Base-by-base conservation (phyloP, 1,140 invertebrate genomes). In the Zaprionus ornatus region DNA sequence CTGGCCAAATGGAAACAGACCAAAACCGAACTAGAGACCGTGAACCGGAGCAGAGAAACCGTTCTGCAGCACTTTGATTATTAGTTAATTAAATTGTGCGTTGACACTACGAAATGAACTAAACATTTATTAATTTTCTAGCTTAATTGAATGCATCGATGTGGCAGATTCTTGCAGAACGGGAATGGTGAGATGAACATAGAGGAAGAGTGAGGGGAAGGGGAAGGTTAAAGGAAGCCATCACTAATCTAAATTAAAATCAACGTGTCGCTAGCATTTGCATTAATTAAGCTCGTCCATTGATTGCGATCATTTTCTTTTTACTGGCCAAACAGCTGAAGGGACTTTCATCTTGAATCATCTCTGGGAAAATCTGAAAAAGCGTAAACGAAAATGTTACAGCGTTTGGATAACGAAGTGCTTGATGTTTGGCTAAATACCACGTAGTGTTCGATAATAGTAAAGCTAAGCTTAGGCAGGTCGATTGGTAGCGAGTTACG, bases 231-330 rank as follows among this genome's bases (percentile, higher is more conserved):
- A n/a, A n/a, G 6, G 2, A 17, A 65, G 19, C 25, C 10, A 21
- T 75, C 77, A 64, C 37, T 78, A 87, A 87, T 87, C 84, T 88
- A 88, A 87, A 88, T 87, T 80, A 87, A 87, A 87, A 87, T 87
- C 84, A 87, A 88, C 77, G 80, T 79, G 62, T 61, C 45, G 23
- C 69, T 63, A 42, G 64, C 84, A 87, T 87, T 87, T 87, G 84
- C 84, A 87, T 87, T 87, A 87, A 87, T 87, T 87, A 88, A 84
- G 74, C 79, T 64, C 57, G 64, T 63, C 42, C 57, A 87, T 87
- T 79, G 84, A 87, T 88, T 87, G 64, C 35, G 65, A 88, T 88
- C 84, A 71, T 71, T 87, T 45, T 84, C 74, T 88, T 84, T 79
- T 55, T 67, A 29, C 21, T 52, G 57, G 56, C 50, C 71, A 62